Evolutionary conservation across 2,888 invertebrate species (phyloP), one percentile per base, ranked within the genome.

Genomic region (Melipona bicolor): DNA sequence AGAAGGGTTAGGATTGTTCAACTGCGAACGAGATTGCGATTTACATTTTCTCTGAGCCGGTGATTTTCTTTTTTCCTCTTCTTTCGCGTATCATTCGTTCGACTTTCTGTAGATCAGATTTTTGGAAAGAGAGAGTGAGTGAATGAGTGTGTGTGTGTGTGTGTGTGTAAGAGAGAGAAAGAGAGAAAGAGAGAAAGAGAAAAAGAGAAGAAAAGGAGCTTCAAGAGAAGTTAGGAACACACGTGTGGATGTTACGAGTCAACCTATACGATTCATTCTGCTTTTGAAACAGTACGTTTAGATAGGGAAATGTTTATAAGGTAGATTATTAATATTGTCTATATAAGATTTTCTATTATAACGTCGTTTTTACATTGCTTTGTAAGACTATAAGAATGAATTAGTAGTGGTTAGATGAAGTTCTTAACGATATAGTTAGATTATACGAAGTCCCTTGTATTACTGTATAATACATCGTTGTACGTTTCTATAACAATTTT

Each of bases 281-380:
- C 72, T 72, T 36, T 21, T 43, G 9, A 15, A 54, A 70, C 36
- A 65, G 21, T 24, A 43, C 9, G 65, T 65, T 32, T 54, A 65
- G 74, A 54, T 75, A 75, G 74, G 74, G 17, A 52, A 67, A 75
- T 67, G 64, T 75, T 75, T 75, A 54, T 75, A 75, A 75, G 65
- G 74, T 75, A 75, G 74, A 75, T 24, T 54, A 75, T 75, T 75
- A 65, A 75, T 75, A 75, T 65, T 75, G 65, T 75, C 65, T 75
- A 65, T 67, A 43, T 75, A 75, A 75, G 74, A 67, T 75, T 75
- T 75, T 75, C 74, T 75, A 75, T 54, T 75, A 65, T 67, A 75
- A 65, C 52, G 62, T 77, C 77, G 70, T 77, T 77, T 77, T 77
- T 77, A 77, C 75, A 75, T 75, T 75, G 75, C 68, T 75, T 75